Percentiles rank a stretch among this genome's conserved stretches.
Conservation (phyloP, 2,797 vertebrate species). For the Sitta carolinensis region DNA sequence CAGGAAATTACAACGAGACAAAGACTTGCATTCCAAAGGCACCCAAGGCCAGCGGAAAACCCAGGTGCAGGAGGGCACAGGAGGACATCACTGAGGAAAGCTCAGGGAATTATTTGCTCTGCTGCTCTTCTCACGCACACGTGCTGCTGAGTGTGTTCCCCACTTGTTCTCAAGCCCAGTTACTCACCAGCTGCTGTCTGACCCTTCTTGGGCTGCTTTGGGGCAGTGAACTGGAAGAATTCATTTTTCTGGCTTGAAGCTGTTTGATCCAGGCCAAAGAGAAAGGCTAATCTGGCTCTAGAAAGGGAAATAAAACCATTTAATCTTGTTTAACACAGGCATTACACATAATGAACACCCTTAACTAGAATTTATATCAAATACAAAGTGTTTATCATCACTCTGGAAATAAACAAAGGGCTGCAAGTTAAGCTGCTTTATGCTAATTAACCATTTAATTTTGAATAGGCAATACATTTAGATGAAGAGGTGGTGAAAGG, state of each 20-base stretch:
- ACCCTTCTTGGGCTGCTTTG: conserved; percentile 92
- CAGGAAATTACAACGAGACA: not conserved
- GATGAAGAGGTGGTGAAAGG: not conserved
- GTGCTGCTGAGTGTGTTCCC: accelerated
- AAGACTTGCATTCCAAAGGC: not conserved
- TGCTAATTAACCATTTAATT: not conserved
- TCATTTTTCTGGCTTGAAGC: conserved; percentile 84
- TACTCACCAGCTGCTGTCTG: conserved; percentile 78
- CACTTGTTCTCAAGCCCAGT: accelerated
- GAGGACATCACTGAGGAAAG: not conserved
- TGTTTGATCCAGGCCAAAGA: conserved; percentile 89
- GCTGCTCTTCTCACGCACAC: not conserved
- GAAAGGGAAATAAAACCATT: not conserved
- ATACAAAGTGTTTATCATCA: not conserved
- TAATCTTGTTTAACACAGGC: accelerated
- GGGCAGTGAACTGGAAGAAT: conserved; percentile 95
- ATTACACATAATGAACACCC: not conserved
- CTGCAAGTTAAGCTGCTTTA: not conserved
- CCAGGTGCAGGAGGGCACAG: not conserved
- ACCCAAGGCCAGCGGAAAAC: not conserved
- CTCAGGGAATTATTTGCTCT: not conserved
- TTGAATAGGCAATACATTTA: not conserved
- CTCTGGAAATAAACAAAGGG: not conserved
- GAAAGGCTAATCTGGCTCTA: conserved; percentile 91
- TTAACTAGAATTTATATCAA: not conserved